Evolutionary conservation across 2,797 vertebrate genomes (phyloP), one percentile per base, ranked within the genome.

Genomic region (Molothrus aeneus): DNA sequence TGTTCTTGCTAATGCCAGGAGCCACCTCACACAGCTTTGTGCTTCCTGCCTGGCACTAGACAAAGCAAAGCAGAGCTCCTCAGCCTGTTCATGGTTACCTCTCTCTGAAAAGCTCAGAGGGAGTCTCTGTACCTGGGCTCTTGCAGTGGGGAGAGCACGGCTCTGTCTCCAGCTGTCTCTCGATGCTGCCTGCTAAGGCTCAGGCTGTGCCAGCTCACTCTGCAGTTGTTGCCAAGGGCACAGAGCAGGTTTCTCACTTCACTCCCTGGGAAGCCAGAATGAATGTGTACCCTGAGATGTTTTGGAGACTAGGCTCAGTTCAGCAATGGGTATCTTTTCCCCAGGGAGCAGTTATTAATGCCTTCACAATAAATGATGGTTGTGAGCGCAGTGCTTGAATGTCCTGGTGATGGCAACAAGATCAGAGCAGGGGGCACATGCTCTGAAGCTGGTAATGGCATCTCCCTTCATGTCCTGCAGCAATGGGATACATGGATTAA

Each of bases 401-500:
- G 0, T 74, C 48, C 42, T 15, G 13, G 43, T 1, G 4, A n/a
- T 59, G 48, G 45, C 50, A 75, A 16, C 45, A 48, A 29, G 63
- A 88, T 26, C 64, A 57, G 77, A 71, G 88, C 68, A 78, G 80
- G 80, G 57, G 57, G 71, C 71, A 32, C 3, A 0, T 54, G 73
- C 75, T 90, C 45, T 86, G 80, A 65, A 88, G 57, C 11, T 71
- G 74, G 36, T 71, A 69, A 71, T 45, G 83, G 61, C 34, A 4
- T 84, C 71, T 90, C 53, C 71, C 42, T 82, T 83, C 54, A 1
- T 86, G 93, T 92, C 90, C 96, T 93, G 79, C 78, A 95, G 79
- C 42, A n/a, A 2, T 21, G 25, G 91, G 92, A 94, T 89, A 89
- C 65, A 75, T 59, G 78, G 90, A 93, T 96, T 95, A 80, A 92